Evolutionary conservation across 2,888 invertebrate species (phyloP).

Genomic region (Lithosia quadra): DNA sequence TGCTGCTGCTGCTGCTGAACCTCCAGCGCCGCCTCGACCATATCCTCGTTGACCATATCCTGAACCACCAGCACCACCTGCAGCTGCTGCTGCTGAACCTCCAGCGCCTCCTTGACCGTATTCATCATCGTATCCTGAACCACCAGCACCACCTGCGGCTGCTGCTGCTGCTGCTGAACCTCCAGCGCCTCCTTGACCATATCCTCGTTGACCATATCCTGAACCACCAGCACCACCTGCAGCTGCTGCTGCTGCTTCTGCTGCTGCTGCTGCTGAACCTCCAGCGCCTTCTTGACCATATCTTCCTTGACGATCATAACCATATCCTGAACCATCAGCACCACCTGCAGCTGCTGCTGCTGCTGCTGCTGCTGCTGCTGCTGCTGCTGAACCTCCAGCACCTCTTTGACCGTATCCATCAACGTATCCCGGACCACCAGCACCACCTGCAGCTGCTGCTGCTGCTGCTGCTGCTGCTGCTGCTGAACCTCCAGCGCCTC

Average conservation of each 20-base stretch:
- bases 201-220: background rate
- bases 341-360: constrained; percentile 13
- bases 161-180: constrained; percentile 2
- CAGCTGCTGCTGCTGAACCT: background rate
- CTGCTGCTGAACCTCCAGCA: no score
- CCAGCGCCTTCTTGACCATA: no score
- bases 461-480: constrained; percentile 10
- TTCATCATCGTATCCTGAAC: no score
- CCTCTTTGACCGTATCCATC: no score
- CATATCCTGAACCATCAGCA: constrained; percentile 2
- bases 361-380: no score
- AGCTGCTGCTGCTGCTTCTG: constrained; percentile 16
- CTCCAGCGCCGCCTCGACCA: background rate
- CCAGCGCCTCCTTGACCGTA: no score
- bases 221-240: no score
- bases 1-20: constrained; percentile 1
- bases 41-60: background rate
- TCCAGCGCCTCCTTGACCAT: background rate
- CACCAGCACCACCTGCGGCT: no score
- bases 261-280: constrained; percentile 1
- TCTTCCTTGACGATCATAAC: no score
- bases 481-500: background rate
- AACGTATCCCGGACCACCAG: no score
- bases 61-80: background rate
- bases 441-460: no score